phyloP scores from a whole-genome alignment of 2,888 invertebrate genomes.

The Trachelus troglodyta region DNA sequence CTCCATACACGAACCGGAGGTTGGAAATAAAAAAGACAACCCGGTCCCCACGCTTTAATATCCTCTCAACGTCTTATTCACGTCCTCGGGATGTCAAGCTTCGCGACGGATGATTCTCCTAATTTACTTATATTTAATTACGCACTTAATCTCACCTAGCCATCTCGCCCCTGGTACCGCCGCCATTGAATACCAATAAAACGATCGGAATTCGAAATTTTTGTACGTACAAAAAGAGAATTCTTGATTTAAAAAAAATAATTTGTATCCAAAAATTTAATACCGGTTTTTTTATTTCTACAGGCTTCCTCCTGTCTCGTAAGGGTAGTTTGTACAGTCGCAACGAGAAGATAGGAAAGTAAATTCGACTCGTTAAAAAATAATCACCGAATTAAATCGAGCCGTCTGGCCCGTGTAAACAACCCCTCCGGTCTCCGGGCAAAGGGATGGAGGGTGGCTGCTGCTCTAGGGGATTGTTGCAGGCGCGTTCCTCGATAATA shows the following conservation, averaged over 20 bases:
- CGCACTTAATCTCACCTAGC: slow-evolving; percentile 36
- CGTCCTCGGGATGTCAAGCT: slow-evolving; percentile 30
- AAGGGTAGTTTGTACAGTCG: too few relatives aligned
- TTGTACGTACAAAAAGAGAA: too few relatives aligned
- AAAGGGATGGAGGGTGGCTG: slow-evolving; percentile 15
- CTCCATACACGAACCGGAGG: slow-evolving; percentile 3
- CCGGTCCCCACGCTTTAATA: too few relatives aligned
- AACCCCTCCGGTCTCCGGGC: slow-evolving; percentile 43
- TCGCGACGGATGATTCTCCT: slow-evolving; percentile 53
- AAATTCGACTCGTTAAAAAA: slow-evolving; percentile 60
- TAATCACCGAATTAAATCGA: slow-evolving; percentile 66
- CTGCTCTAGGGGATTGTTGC: slow-evolving; percentile 28
- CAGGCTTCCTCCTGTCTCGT: too few relatives aligned
- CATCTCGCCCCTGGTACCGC: slow-evolving; percentile 10
- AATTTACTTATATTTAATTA: slow-evolving; percentile 64
- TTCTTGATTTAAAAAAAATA: too few relatives aligned
- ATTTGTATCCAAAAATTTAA: too few relatives aligned
- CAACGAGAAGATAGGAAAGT: too few relatives aligned
- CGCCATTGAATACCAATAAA: too few relatives aligned
- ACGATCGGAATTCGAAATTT: too few relatives aligned
- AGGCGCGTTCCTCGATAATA: slow-evolving; percentile 58
- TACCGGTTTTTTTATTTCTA: too few relatives aligned
- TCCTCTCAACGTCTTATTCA: neutral
- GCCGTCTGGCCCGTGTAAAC: slow-evolving; percentile 58
- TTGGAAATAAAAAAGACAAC: too few relatives aligned